Evolutionary conservation across 2,888 invertebrate species (phyloP), one percentile per base, ranked within the genome.

Genomic region (Nasonovia ribisnigri): DNA sequence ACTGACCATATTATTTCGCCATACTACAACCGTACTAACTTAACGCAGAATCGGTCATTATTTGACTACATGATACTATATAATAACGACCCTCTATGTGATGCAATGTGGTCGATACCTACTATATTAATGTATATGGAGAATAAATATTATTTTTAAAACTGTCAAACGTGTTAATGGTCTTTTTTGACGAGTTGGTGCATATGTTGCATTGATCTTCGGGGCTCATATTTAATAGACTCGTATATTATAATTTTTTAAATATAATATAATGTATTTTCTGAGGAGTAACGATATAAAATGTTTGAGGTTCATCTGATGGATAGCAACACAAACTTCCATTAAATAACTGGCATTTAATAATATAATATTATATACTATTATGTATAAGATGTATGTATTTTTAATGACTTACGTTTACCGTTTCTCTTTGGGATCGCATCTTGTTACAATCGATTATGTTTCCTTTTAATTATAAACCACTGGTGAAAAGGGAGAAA

Each of bases 391-490:
- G 46, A 86, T 46, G 13, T 29, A 29, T 46, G 46, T 86, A 29
- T 86, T 86, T 46, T 16, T 86, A 86, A 86, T 86, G 46, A 86
- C 46, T 86, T n/a, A 77, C 26, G 29, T 46, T 11, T 5, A 86
- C 20, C 26, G 36, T 57, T 89, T 43, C 8, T 29, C 84, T 51
- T 51, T 42, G 84, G 10, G 54, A 90, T 90, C 3, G 48, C 43
- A 84, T 86, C 51, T 42, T 24, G 42, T 51, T 51, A 84, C 16
- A 42, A 84, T 90, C 84, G 43, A 86, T 91, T 84, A 43, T 84
- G 29, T n/a, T 46, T 42, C 11, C 43, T 87, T 60, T 92, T 54
- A 51, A 92, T 92, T 92, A 51, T 88, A 67, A 10, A 8, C 88
- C 67, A 42, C 42, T 24, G 51, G n/a, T 43, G 36, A n/a, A 5